Base-by-base conservation (phyloP, 2,797 vertebrate genomes). In the Cephalopachus bancanus region DNA sequence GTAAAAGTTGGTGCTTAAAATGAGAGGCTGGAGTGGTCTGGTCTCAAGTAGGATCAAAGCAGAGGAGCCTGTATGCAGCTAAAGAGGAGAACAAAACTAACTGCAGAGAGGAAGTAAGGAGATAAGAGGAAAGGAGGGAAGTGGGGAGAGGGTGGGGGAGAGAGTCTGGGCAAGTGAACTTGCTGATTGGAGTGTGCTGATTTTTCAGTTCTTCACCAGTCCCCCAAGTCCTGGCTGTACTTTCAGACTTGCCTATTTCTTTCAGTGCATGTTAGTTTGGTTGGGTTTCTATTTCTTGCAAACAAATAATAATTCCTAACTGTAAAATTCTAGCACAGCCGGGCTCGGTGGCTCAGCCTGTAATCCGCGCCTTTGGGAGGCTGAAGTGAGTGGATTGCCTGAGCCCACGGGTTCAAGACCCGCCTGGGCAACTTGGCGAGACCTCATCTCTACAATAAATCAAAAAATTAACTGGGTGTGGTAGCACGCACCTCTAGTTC, bases 231-330 rank as follows among this genome's bases (percentile, higher is more conserved):
- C 49, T 17, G 5, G 24, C n/a, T 60, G 1, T 49, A 22, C 44
- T 85, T 93, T 30, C 53, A 89, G 22, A 26, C 7, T 49, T 74
- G 24, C 12, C 28, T 60, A 33, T 76, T 59, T 30, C 80, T 84
- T 96, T 76, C 22, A 30, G 24, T 79, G 86, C 76, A 62, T 26
- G 3, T 90, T 87, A 59, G 26, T 59, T 89, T 86, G 74, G 10
- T 28, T 57, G n/a, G 24, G 26, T 69, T 96, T 92, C 78, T 93
- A 12, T 74, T 94, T 96, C 76, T 81, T 81, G 62, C 51, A 76
- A 84, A 88, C 65, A 83, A 69, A 37, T 76, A 33, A 84, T 88
- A 37, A 37, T 37, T 92, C 24, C 81, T 91, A 51, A 91, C 2
- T n/a, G 65, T 33, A 62, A 78, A 91, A 62, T 22, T 3, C 37